Evolutionary conservation across 2,888 invertebrate species (phyloP).

Genomic region (Adelognathus sp.): DNA sequence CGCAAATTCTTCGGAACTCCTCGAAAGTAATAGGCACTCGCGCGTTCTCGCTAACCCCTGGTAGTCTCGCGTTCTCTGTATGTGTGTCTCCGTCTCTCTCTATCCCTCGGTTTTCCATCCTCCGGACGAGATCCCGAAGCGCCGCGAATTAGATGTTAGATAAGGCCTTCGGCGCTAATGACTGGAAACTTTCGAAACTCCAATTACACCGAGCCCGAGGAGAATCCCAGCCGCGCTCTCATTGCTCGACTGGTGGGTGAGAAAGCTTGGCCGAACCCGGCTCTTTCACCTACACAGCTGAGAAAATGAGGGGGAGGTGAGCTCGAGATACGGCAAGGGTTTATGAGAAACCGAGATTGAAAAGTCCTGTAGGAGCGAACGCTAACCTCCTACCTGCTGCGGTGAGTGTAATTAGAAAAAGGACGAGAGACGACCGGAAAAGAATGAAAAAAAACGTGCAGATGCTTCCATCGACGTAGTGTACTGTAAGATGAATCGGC

Average conservation of each 20-base stretch:
- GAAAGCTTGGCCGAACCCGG: constrained; percentile 28
- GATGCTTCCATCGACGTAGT: too few relatives aligned
- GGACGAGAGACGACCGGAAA: not conserved
- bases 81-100: constrained; percentile 25
- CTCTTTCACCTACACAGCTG: constrained; percentile 19
- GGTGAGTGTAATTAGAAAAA: constrained; percentile 43
- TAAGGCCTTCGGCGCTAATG: constrained; percentile 75
- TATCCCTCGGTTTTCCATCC: constrained; percentile 14
- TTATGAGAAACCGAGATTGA: constrained; percentile 57
- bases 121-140: constrained; percentile 50
- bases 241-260: constrained; percentile 8
- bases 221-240: constrained; percentile 47
- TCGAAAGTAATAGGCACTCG: constrained; percentile 69
- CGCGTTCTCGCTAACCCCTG: constrained; percentile 56
- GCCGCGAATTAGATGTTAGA: constrained; percentile 75
- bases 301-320: not conserved
- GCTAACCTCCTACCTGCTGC: constrained; percentile 35
- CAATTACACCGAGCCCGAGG: constrained; percentile 68
- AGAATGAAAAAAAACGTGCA: not conserved
- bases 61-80: constrained; percentile 11
- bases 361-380: constrained; percentile 43
- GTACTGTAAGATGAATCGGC: too few relatives aligned
- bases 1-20: constrained; percentile 71
- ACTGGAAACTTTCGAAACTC: constrained; percentile 77
- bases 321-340: constrained; percentile 47